Evolutionary conservation across 1,140 invertebrate species (phyloP), one percentile per base, ranked within the genome.

Genomic region (Tigriopus japonicus): DNA sequence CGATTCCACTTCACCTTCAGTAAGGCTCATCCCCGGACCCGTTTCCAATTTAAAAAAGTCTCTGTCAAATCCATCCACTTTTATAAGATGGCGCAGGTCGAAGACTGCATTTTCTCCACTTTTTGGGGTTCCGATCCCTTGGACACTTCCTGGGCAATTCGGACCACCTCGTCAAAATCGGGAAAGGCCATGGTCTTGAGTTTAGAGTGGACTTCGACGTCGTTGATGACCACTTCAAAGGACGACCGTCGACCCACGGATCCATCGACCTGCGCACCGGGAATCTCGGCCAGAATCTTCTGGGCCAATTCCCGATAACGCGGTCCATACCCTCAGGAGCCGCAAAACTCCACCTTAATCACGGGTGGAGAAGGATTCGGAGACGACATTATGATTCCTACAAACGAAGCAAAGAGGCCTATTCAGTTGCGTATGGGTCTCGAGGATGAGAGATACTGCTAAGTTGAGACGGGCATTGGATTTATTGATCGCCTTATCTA

Each of bases 221-320:
- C 74, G 69, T 82, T 80, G 14, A 82, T 71, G 49, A 68, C 68
- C 19, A 82, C 73, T 71, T 83, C 80, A 73, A 82, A 83, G 2
- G 80, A 78, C 59, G 76, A 80, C 81, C 70, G 42, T 59, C 79
- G 72, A 59, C 80, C 80, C 62, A 74, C 69, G 28, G 65, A 71
- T 54, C 80, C 80, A 64, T 64, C 66, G n/a, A 81, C 71, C 62
- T 70, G 67, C 52, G 76, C 76, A 63, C 71, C 70, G 23, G 78
- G 76, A 64, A 76, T 75, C 64, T 66, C 69, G 59, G 73, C 65
- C 66, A 72, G 71, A 60, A 82, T 78, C 62, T 70, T 68, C 62
- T 74, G 68, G 60, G 74, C 74, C 62, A 82, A 70, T 60, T 76
- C 73, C 59, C 76, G 68, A 67, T 77, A 82, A 68, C 80, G 75